Conservation (phyloP, 2,113 vertebrate species). For the Heterotis niloticus region DNA sequence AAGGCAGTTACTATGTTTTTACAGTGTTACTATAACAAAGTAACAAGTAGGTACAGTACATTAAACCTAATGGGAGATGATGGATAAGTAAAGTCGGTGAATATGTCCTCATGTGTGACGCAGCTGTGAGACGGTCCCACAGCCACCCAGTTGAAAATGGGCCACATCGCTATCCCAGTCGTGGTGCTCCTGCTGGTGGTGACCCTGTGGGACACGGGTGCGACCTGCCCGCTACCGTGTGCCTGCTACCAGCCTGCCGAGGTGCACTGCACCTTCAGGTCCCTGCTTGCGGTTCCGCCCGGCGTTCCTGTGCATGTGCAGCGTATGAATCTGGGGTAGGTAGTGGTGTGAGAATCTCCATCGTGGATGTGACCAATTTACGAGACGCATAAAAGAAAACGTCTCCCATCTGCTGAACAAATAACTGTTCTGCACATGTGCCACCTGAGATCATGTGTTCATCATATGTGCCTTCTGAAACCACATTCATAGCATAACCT, state of each 20-base stretch:
- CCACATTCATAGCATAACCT: background rate
- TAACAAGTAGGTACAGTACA: no score
- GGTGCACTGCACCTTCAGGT: conserved; percentile 91
- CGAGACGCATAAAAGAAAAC: background rate
- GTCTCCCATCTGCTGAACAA: background rate
- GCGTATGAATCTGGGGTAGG: conserved; percentile 88
- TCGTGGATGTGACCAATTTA: background rate
- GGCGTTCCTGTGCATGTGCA: conserved; percentile 68
- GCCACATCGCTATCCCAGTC: conserved; percentile 37
- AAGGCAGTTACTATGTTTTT: no score
- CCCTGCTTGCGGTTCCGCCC: conserved; percentile 69
- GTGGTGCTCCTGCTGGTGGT: conserved; percentile 59
- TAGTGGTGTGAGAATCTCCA: background rate
- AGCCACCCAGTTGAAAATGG: conserved; percentile 31
- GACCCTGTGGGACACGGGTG: background rate
- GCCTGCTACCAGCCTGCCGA: conserved; percentile 81
- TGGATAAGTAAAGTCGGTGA: no score
- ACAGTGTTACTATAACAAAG: no score
- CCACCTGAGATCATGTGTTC: background rate
- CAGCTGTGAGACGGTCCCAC: conserved; percentile 24
- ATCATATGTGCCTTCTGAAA: background rate
- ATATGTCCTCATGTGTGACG: conserved; percentile 16
- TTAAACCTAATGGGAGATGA: no score
- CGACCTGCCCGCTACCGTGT: conserved; percentile 75
- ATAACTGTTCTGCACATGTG: background rate